phyloP scores from a whole-genome alignment of 1,140 invertebrate species.

The Listronotus bonariensis region DNA sequence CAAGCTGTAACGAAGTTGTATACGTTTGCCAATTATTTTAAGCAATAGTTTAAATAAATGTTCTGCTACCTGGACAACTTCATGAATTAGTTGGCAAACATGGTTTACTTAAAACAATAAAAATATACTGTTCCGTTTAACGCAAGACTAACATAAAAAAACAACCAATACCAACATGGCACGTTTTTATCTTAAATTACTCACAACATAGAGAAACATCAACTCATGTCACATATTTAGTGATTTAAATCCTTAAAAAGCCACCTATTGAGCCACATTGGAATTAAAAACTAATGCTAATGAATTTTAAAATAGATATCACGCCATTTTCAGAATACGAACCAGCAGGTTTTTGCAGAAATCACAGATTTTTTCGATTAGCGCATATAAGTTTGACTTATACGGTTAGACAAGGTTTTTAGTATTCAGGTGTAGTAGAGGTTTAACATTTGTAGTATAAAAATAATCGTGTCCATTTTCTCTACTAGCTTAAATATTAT shows the following conservation, averaged over 20 bases:
- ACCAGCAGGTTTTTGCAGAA: slow-evolving; percentile 13
- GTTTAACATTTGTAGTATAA: slow-evolving; percentile 19
- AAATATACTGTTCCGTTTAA: too few relatives aligned
- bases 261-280: slow-evolving; percentile 1
- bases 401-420: slow-evolving; percentile 16
- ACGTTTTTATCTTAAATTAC: not conserved
- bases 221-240: too few relatives aligned
- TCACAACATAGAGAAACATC: too few relatives aligned
- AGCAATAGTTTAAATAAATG: too few relatives aligned
- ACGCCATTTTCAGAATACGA: slow-evolving; percentile 15
- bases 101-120: too few relatives aligned
- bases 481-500: slow-evolving; percentile 16
- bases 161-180: slow-evolving; percentile 1
- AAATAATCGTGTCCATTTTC: slow-evolving; percentile 5
- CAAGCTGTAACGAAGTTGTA: too few relatives aligned
- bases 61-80: too few relatives aligned
- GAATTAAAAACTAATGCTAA: slow-evolving; percentile 24
- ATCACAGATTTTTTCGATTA: slow-evolving; percentile 23
- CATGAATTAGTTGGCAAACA: too few relatives aligned
- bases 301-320: slow-evolving; percentile 27
- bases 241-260: too few relatives aligned
- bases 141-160: too few relatives aligned
- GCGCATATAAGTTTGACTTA: slow-evolving; percentile 16
- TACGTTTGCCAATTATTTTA: too few relatives aligned
- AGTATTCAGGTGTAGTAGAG: slow-evolving; percentile 15